Conservation (phyloP, 2,888 invertebrate species). For the Falcaria lacertinaria region DNA sequence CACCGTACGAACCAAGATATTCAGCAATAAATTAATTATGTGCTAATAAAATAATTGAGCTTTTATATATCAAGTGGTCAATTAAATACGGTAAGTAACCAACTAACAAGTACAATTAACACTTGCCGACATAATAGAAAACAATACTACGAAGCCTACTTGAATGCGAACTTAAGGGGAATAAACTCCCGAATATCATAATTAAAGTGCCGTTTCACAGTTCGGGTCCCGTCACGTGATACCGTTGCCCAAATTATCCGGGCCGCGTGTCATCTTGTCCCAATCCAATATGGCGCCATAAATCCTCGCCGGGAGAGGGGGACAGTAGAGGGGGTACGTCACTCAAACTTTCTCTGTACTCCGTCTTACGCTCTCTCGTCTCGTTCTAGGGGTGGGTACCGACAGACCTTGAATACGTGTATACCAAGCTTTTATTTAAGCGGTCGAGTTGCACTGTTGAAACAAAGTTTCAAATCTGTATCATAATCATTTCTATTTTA, state of each 20-base stretch:
- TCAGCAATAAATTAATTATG: background rate
- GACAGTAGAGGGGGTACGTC: constrained; percentile 71
- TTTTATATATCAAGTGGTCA: background rate
- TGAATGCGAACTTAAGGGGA: constrained; percentile 20
- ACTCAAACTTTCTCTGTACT: constrained; percentile 80
- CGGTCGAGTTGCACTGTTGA: constrained; percentile 27
- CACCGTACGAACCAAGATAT: background rate
- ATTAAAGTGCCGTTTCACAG: constrained; percentile 75
- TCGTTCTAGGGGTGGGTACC: constrained; percentile 65
- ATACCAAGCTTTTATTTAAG: constrained; percentile 40
- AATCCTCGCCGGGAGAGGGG: constrained; percentile 67
- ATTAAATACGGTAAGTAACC: background rate
- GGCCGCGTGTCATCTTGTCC: constrained; percentile 79
- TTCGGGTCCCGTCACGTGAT: constrained; percentile 71
- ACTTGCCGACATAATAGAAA: constrained; percentile 7
- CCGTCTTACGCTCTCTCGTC: constrained; percentile 73
- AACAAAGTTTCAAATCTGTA: constrained; percentile 19
- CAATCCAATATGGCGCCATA: constrained; percentile 80
- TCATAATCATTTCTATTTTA: too few relatives aligned
- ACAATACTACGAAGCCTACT: constrained; percentile 8
- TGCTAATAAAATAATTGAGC: background rate
- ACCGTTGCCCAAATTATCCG: constrained; percentile 80
- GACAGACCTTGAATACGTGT: constrained; percentile 43
- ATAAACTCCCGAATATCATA: constrained; percentile 69
- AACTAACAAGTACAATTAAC: constrained; percentile 3